These are phyloP conservation scores for Scomber colias DNA, from an alignment of 2,113 vertebrate genomes.

Conservation along the genomic window DNA sequence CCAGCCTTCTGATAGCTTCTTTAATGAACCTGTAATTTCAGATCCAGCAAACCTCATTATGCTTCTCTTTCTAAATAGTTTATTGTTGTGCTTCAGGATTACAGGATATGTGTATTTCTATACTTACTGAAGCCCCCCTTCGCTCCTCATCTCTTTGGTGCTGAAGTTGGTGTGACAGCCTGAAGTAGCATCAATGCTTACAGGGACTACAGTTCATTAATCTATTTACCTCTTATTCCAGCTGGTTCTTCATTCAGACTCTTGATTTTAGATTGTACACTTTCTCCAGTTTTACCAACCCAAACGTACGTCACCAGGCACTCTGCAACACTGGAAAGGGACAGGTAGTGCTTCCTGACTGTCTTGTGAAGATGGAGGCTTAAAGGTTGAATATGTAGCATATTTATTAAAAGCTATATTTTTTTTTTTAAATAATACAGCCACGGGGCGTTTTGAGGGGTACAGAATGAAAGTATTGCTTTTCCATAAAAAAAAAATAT, in stretches of 20 bases:
- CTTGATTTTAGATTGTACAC: slow-evolving; percentile 78
- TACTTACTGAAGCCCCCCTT: neutral
- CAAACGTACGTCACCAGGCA: slow-evolving; percentile 84
- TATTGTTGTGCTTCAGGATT: too few species aligned
- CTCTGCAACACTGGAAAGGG: slow-evolving; percentile 69
- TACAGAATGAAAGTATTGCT: too few species aligned
- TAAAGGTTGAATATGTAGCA: too few species aligned
- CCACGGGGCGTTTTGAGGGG: too few species aligned
- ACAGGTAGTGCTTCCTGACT: slow-evolving; percentile 76
- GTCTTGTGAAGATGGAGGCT: neutral
- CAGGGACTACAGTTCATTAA: too few species aligned
- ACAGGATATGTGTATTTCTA: neutral
- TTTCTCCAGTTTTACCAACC: slow-evolving; percentile 81
- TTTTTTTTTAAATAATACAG: too few species aligned
- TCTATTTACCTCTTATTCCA: slow-evolving; percentile 70
- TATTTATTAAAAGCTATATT: too few species aligned
- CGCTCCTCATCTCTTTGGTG: neutral
- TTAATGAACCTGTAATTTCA: slow-evolving; percentile 27
- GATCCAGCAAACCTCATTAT: too few species aligned
- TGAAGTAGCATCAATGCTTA: slow-evolving; percentile 23
- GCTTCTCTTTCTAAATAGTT: too few species aligned
- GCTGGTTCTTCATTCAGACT: slow-evolving; percentile 80
- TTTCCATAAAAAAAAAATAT: too few species aligned
- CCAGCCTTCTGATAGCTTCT: slow-evolving; percentile 69
- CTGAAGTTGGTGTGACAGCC: neutral